Conservation (phyloP, 2,797 vertebrate species). For the Sebastes iracundus region DNA sequence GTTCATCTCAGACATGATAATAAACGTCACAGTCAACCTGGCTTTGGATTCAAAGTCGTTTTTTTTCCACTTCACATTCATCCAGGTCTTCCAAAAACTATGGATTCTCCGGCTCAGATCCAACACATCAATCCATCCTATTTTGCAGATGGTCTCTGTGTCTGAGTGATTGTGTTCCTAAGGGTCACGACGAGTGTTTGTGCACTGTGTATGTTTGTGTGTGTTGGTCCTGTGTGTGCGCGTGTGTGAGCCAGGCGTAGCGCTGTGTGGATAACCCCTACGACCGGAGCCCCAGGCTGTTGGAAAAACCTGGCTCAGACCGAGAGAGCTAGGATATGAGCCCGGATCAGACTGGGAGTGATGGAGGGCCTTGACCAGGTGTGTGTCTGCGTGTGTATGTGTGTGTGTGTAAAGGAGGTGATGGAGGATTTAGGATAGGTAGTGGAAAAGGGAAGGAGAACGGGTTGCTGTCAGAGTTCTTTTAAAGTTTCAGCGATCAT, state of each 20-base stretch:
- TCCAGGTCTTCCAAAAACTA: constrained; percentile 35
- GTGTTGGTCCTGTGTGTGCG: neutral
- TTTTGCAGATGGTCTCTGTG: constrained; percentile 47
- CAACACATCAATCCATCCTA: constrained; percentile 60
- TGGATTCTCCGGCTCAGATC: constrained; percentile 45
- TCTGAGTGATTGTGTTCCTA: constrained; percentile 34
- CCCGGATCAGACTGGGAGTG: constrained; percentile 61
- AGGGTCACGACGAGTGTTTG: constrained; percentile 42
- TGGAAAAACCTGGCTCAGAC: constrained; percentile 59
- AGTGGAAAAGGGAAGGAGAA: constrained; percentile 36
- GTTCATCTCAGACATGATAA: constrained; percentile 70
- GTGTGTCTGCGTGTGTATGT: constrained; percentile 33
- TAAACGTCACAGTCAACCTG: constrained; percentile 60
- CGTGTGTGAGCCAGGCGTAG: constrained; percentile 49
- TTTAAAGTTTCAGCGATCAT: constrained; percentile 63
- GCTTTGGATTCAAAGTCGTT: constrained; percentile 47
- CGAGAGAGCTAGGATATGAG: constrained; percentile 51
- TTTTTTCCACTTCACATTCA: constrained; percentile 43
- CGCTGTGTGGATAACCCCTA: constrained; percentile 59
- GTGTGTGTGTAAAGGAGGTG: constrained; percentile 51
- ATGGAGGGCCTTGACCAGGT: constrained; percentile 64
- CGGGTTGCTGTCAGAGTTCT: constrained; percentile 54
- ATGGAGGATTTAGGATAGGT: constrained; percentile 60
- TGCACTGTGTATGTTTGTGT: constrained; percentile 18
- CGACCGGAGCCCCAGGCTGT: constrained; percentile 48